Conservation (phyloP, 2,797 vertebrate species). For the Argya squamiceps region DNA sequence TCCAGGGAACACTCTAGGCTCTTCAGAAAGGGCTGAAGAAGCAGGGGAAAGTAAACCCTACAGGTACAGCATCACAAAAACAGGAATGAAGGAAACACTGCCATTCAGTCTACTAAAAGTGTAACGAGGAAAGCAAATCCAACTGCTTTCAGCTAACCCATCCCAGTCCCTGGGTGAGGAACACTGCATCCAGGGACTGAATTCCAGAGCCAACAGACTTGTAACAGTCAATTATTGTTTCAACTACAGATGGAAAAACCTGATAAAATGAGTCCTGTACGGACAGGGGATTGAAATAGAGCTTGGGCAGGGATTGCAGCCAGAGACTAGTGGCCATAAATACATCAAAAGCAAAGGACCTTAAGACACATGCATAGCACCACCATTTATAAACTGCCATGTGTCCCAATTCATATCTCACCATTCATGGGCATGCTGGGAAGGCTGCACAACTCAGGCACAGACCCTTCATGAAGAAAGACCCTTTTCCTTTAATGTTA, state of each 20-base stretch:
- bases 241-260: slow-evolving; percentile 50
- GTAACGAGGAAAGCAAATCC: slow-evolving; percentile 25
- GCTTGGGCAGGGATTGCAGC: slow-evolving; percentile 15
- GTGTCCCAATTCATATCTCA: slow-evolving; percentile 9
- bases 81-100: not conserved
- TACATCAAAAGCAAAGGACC: slow-evolving; percentile 37
- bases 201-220: slow-evolving; percentile 44
- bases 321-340: slow-evolving; percentile 56
- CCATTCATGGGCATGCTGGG: slow-evolving; percentile 30
- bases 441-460: not conserved
- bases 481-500: not conserved
- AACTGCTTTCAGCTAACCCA: slow-evolving; percentile 10
- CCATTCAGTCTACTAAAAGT: not conserved
- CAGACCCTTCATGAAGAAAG: not conserved
- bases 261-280: slow-evolving; percentile 49
- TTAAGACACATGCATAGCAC: not conserved
- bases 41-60: not conserved
- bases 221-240: slow-evolving; percentile 27
- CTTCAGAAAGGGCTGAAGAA: not conserved
- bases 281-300: slow-evolving; percentile 56
- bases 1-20: not conserved
- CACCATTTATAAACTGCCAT: slow-evolving; percentile 33
- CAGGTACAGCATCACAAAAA: not conserved
- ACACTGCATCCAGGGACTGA: slow-evolving; percentile 35
- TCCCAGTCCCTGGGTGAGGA: not conserved